phyloP scores from a whole-genome alignment of 2,888 invertebrate species.

The Acheta domesticus region DNA sequence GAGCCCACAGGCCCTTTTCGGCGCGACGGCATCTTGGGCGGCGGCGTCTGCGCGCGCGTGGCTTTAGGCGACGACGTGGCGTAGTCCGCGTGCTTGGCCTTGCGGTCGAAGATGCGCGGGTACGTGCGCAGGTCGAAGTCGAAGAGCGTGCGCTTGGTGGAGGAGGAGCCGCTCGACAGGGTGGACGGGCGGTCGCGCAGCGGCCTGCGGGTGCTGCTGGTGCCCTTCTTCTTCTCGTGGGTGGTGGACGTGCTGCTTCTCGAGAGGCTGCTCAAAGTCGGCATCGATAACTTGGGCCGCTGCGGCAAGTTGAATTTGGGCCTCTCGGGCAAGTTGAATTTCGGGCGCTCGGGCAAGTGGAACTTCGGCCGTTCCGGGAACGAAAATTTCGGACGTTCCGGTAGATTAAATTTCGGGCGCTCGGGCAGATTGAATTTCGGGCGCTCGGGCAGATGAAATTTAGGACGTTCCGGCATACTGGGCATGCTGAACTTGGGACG shows the following conservation, averaged over 20 bases:
- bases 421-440: conserved; percentile 63
- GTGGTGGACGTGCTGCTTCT: conserved; percentile 41
- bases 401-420: conserved; percentile 53
- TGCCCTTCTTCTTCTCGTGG: conserved; percentile 22
- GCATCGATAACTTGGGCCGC: conserved; percentile 53
- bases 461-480: conserved; percentile 55
- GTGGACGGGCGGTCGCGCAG: conserved; percentile 33
- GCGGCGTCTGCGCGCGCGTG: conserved; percentile 51
- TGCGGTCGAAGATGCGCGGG: conserved; percentile 61
- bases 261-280: conserved; percentile 42
- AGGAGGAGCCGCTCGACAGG: conserved; percentile 44
- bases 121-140: conserved; percentile 73
- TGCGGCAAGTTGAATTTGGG: conserved; percentile 54
- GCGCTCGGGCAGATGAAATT: conserved; percentile 56
- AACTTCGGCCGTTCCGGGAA: conserved; percentile 45
- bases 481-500: conserved; percentile 61
- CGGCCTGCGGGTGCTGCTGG: conserved; percentile 35
- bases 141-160: conserved; percentile 57
- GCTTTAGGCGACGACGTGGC: conserved; percentile 54
- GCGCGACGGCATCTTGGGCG: conserved; percentile 61
- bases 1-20: conserved; percentile 52
- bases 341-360: conserved; percentile 35
- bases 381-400: conserved; percentile 55
- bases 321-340: conserved; percentile 60
- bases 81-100: conserved; percentile 46